These are phyloP conservation scores for Polyergus mexicanus DNA, from an alignment of 1,140 invertebrate species.

Conservation along the genomic window DNA sequence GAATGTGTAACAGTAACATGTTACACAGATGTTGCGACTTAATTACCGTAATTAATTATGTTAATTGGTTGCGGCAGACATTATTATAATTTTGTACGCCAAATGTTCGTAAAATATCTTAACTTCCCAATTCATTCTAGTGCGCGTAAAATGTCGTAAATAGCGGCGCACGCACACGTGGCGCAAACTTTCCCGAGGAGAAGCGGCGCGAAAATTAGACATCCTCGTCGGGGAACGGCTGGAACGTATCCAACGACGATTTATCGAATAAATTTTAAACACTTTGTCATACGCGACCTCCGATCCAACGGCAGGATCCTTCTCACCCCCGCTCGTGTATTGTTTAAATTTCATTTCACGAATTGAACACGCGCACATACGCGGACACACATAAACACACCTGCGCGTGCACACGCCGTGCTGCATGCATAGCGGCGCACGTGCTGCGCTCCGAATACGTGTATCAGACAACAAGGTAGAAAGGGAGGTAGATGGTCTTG, in stretches of 20 bases:
- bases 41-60: constrained; percentile 44
- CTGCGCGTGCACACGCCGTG: constrained; percentile 20
- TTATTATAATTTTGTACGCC: neutral
- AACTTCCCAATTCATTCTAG: constrained; percentile 10
- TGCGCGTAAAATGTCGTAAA: constrained; percentile 32
- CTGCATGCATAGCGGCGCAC: constrained; percentile 18
- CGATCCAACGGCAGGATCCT: constrained; percentile 6
- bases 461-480: constrained; percentile 32
- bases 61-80: constrained; percentile 42
- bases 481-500: neutral
- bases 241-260: constrained; percentile 46
- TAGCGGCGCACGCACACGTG: neutral
- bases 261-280: constrained; percentile 63
- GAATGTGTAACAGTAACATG: neutral
- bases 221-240: neutral
- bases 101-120: constrained; percentile 30
- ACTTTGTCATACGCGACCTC: constrained; percentile 18
- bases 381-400: neutral
- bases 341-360: constrained; percentile 82
- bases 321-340: constrained; percentile 44
- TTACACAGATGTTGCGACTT: neutral
- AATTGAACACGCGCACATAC: constrained; percentile 38
- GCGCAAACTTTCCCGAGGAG: neutral
- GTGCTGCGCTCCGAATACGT: constrained; percentile 34
- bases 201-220: constrained; percentile 24